A percentile compares a stretch with the other conserved stretches of the same genome.
These are phyloP conservation scores for Cyprinodon brontotheroides DNA, from an alignment of 2,113 vertebrate species.

Conservation along the genomic window DNA sequence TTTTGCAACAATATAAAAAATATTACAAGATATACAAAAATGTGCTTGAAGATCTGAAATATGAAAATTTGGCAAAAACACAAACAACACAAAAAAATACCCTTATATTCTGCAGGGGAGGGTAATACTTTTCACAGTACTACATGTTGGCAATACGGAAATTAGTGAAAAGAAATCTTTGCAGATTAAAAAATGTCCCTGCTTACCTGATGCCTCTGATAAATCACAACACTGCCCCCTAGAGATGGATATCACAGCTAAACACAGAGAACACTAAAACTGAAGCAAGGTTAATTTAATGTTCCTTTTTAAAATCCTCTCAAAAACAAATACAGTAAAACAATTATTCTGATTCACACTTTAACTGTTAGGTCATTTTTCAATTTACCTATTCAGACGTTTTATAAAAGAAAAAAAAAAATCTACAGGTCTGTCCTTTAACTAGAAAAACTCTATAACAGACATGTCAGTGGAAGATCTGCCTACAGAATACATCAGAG, in stretches of 20 bases:
- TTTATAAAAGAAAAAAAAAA: not conserved
- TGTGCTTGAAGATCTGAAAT: not conserved
- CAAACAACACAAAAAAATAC: not conserved
- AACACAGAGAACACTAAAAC: not conserved
- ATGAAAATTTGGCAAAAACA: not conserved
- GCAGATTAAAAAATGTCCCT: not conserved
- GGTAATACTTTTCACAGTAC: not conserved
- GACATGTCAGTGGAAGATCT: slow-evolving; percentile 17
- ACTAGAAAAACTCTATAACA: slow-evolving; percentile 22
- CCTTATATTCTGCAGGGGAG: not conserved
- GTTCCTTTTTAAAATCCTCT: not conserved
- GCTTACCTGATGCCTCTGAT: slow-evolving; percentile 26
- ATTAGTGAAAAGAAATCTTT: slow-evolving; percentile 11
- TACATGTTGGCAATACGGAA: not conserved
- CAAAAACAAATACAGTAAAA: not conserved
- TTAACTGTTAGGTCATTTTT: not conserved
- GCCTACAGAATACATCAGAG: slow-evolving; percentile 12
- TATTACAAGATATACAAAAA: no score
- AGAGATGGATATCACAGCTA: slow-evolving; percentile 37
- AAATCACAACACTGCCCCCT: slow-evolving; percentile 66
- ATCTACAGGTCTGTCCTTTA: slow-evolving; percentile 1
- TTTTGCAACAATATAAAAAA: not conserved
- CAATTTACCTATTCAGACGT: not conserved
- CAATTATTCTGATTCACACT: not conserved
- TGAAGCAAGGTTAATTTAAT: not conserved